These are phyloP conservation scores for Drosophila buzzatii DNA, from an alignment of 2,888 invertebrate species.

Conservation along the genomic window DNA sequence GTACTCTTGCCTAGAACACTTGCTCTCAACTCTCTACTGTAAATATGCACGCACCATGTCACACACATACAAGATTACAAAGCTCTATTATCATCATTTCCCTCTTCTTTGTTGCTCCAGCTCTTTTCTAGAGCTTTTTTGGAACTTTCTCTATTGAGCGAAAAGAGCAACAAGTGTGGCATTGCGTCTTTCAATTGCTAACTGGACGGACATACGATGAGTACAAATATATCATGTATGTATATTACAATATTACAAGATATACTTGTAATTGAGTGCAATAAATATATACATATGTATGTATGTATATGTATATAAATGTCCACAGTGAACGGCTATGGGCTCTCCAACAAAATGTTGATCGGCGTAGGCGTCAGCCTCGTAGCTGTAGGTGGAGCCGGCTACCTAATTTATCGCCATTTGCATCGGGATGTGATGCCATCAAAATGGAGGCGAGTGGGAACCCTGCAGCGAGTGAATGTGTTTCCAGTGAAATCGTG, in stretches of 20 bases:
- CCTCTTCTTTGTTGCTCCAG: not conserved
- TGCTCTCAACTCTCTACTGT: not conserved
- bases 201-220: slow-evolving; percentile 9
- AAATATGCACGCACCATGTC: not conserved
- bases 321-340: slow-evolving; percentile 18
- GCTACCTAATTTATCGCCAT: slow-evolving; percentile 70
- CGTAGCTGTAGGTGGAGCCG: slow-evolving; percentile 64
- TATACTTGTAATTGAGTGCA: no score
- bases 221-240: slow-evolving; percentile 7
- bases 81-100: not conserved
- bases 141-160: slow-evolving; percentile 17
- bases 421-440: slow-evolving; percentile 76
- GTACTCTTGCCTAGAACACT: not conserved
- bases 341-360: slow-evolving; percentile 32
- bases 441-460: slow-evolving; percentile 81
- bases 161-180: slow-evolving; percentile 11
- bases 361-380: slow-evolving; percentile 64
- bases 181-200: slow-evolving; percentile 11
- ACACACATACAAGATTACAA: not conserved
- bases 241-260: not conserved
- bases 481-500: slow-evolving; percentile 83
- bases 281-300: not conserved
- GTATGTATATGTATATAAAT: no score
- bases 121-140: slow-evolving; percentile 25
- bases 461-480: slow-evolving; percentile 72